Percentiles rank a stretch among this genome's conserved stretches.
These are phyloP conservation scores for Lindbergichthys nudifrons DNA, from an alignment of 2,797 vertebrate species.

Conservation along the genomic window DNA sequence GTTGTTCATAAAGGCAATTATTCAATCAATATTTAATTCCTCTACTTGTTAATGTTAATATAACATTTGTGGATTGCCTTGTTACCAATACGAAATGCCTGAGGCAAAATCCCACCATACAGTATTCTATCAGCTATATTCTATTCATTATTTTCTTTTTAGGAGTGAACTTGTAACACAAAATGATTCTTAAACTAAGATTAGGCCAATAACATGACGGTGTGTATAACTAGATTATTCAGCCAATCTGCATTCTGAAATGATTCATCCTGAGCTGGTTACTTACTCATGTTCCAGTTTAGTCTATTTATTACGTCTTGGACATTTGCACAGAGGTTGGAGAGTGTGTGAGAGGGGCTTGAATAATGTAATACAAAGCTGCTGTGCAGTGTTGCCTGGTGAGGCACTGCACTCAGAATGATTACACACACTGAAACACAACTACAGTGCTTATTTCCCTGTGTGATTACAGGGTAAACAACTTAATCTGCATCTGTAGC, in stretches of 20 bases:
- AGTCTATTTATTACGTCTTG: conserved; percentile 45
- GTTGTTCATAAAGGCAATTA: neutral
- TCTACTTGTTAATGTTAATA: conserved; percentile 6
- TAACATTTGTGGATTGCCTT: neutral
- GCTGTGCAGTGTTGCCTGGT: conserved; percentile 49
- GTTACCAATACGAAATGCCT: neutral
- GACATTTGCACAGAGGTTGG: conserved; percentile 42
- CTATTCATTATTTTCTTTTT: conserved; percentile 3
- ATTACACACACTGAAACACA: conserved; percentile 70
- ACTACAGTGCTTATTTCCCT: conserved; percentile 38
- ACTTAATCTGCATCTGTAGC: conserved; percentile 58
- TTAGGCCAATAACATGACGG: neutral
- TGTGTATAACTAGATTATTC: conserved; percentile 2
- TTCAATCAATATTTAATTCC: neutral
- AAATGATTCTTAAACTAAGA: conserved; percentile 12
- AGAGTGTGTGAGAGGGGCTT: conserved; percentile 35
- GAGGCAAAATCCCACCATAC: neutral
- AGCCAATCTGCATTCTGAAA: conserved; percentile 20
- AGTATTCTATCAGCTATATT: neutral
- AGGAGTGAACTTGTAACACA: neutral
- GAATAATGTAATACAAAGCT: conserved; percentile 61
- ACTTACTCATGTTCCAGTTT: conserved; percentile 38
- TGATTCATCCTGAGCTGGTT: conserved; percentile 19
- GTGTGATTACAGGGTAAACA: conserved; percentile 61
- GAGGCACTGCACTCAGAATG: conserved; percentile 63